Base-by-base conservation (phyloP, 2,797 vertebrate species). In the Chrosomus eos region DNA sequence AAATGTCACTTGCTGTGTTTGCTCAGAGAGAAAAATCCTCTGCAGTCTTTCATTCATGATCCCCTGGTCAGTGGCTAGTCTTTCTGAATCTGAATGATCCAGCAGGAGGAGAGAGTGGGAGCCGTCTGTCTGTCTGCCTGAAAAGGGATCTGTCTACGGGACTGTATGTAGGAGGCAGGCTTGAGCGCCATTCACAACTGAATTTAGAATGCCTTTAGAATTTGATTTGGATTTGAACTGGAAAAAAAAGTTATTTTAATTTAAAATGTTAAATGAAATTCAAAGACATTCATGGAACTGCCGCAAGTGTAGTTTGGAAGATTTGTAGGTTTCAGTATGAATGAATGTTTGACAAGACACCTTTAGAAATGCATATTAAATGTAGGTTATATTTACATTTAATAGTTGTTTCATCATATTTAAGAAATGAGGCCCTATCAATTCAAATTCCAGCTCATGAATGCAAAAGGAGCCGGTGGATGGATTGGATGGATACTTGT, bases 1-100 rank as follows among this genome's bases (percentile, higher is more conserved):
- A 79, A 83, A 75, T 88, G 31, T 40, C 38, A 80, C 55, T 51
- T 84, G 43, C 48, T 78, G 64, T 68, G 67, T 85, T 43, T 82
- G 66, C 43, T 48, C 70, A 51, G 48, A 73, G 75, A 19, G 31
- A 66, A 78, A 71, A 53, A 21, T 36, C 26, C 9, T 21, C 16
- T 88, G 23, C 51, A 1, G 66, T 55, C 8, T 70, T 74, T 55
- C 31, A 55, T 81, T 74, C 64, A 74, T 51, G 70, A 26, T 38
- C 40, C 62, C 62, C 16, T 70, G 72, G 72, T 78, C 53, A 77
- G 40, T 40, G 75, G 11, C 9, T 72, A 40, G 68, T 80, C 55
- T 74, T 60, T 74, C n/a, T 62, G 33, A 67, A 45, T 74, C n/a
- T 62, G 33, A 67, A 45, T 81, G 74, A 73, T 83, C 81, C 84